These are phyloP conservation scores for Phenacoccus solenopsis DNA, from an alignment of 1,140 invertebrate species.

Conservation along the genomic window DNA sequence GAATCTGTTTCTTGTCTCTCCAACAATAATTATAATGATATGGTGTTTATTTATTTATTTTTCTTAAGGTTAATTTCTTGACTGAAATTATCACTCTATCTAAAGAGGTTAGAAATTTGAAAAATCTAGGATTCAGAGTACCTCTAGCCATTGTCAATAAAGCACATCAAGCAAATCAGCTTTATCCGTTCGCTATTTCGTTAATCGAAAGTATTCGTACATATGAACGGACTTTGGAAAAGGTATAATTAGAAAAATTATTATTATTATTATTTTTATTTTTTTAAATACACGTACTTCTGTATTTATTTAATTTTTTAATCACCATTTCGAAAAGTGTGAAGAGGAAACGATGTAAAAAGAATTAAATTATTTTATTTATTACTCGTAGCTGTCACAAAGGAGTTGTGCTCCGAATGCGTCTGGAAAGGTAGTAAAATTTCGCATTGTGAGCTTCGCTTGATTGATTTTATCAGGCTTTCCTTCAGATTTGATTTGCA, in stretches of 20 bases:
- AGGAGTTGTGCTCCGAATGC: conserved; percentile 6
- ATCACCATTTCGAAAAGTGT: no score
- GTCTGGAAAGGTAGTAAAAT: neutral
- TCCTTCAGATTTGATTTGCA: no score
- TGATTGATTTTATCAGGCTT: conserved; percentile 1
- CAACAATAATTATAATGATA: no score
- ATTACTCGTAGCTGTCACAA: conserved; percentile 4
- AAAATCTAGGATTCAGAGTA: conserved; percentile 91
- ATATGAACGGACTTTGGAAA: conserved; percentile 91
- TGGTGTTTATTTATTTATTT: conserved; percentile 15
- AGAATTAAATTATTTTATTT: neutral
- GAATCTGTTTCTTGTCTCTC: neutral
- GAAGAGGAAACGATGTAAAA: no score
- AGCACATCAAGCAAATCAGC: conserved; percentile 94
- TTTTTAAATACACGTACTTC: neutral
- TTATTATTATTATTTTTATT: neutral
- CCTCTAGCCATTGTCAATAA: conserved; percentile 97
- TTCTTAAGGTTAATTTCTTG: conserved; percentile 61
- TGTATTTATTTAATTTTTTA: neutral
- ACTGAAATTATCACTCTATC: conserved; percentile 96
- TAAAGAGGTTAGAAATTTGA: conserved; percentile 96
- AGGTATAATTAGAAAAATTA: conserved; percentile 46
- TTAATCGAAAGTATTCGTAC: conserved; percentile 94
- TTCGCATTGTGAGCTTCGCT: neutral
- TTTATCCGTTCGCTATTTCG: conserved; percentile 98